phyloP scores from a whole-genome alignment of 1,140 invertebrate genomes.

The Anoplophora glabripennis region DNA sequence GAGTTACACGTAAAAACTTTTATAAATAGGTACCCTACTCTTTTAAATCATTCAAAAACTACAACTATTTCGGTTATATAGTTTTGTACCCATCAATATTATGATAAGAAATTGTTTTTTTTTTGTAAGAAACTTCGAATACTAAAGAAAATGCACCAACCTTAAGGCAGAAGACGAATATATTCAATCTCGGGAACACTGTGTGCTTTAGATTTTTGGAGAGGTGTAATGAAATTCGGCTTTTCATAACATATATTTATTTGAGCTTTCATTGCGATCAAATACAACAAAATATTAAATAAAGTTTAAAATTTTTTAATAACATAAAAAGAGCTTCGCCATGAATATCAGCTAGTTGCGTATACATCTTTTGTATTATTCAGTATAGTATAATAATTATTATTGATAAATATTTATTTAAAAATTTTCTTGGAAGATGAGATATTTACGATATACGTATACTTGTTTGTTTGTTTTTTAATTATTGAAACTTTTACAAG shows the following conservation, averaged over 20 bases:
- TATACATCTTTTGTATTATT: constrained; percentile 52
- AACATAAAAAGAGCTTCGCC: constrained; percentile 50
- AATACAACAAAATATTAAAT: constrained; percentile 53
- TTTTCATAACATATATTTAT: constrained; percentile 51
- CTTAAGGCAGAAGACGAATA: too few species aligned
- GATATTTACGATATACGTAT: constrained; percentile 51
- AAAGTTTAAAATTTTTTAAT: constrained; percentile 44
- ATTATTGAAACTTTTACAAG: constrained; percentile 5
- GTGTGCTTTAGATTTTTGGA: not conserved
- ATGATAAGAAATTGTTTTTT: too few species aligned
- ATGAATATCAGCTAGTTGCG: constrained; percentile 50
- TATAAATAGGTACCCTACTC: too few species aligned
- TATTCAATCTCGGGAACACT: not conserved
- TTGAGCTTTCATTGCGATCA: constrained; percentile 51
- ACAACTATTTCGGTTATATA: too few species aligned
- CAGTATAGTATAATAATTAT: constrained; percentile 47
- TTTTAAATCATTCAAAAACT: too few species aligned
- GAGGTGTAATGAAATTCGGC: not conserved
- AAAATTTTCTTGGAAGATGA: constrained; percentile 51
- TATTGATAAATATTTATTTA: constrained; percentile 48
- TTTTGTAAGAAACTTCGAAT: too few species aligned
- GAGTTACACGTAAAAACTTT: too few species aligned
- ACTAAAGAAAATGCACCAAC: too few species aligned
- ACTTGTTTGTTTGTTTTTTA: constrained; percentile 37
- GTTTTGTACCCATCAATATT: too few species aligned